Conservation (phyloP, 2,888 invertebrate species). For the Fabriciana adippe region DNA sequence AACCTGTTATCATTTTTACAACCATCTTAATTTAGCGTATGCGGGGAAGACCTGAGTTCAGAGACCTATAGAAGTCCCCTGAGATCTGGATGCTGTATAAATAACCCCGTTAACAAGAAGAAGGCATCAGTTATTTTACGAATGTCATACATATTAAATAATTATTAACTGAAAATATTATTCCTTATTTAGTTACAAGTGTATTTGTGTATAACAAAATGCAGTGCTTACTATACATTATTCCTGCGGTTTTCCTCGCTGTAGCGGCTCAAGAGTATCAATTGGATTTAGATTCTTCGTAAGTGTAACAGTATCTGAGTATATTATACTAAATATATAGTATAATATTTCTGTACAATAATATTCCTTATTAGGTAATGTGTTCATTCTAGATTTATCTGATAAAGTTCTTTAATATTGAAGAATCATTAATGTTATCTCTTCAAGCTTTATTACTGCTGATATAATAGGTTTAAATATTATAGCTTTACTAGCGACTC, state of each 20-base stretch:
- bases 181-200: constrained; percentile 23
- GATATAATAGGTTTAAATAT: no score
- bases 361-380: no score
- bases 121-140: constrained; percentile 39
- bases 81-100: constrained; percentile 18
- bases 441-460: no score
- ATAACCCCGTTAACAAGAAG: background rate
- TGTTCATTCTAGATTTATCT: no score
- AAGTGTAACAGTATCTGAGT: constrained; percentile 8
- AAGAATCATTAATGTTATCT: no score
- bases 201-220: constrained; percentile 43
- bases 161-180: no score
- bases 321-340: no score
- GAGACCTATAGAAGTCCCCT: constrained; percentile 15
- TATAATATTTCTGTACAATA: no score
- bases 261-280: constrained; percentile 29
- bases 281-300: constrained; percentile 11
- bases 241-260: constrained; percentile 26
- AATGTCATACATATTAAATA: no score
- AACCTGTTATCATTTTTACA: constrained; percentile 25
- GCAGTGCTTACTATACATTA: constrained; percentile 29
- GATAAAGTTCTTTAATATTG: no score
- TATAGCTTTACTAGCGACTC: no score
- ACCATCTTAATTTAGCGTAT: constrained; percentile 6
- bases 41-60: constrained; percentile 25